Conservation (phyloP, 1,140 invertebrate genomes). For the Heliothis subflexa region DNA sequence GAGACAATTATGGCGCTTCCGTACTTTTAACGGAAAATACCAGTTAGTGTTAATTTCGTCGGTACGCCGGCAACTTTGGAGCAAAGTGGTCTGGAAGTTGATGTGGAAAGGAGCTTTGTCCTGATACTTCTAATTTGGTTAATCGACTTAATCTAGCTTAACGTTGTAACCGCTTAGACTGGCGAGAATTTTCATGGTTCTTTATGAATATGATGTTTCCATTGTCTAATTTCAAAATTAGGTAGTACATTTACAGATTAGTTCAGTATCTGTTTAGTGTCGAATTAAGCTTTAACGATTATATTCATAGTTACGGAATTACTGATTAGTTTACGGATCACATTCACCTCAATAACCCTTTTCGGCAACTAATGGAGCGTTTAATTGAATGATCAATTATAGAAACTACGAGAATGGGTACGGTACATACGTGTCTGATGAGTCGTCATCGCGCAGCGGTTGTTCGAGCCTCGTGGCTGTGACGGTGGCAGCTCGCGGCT, state of each 20-base stretch:
- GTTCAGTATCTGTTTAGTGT: background rate
- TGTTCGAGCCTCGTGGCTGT: conserved; percentile 91
- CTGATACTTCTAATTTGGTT: conserved; percentile 18
- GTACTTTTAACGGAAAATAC: conserved; percentile 24
- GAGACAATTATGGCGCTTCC: conserved; percentile 22
- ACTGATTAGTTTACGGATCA: conserved; percentile 18
- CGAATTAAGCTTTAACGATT: background rate
- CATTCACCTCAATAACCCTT: conserved; percentile 13
- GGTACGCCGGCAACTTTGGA: conserved; percentile 11
- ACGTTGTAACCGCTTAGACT: background rate
- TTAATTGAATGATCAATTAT: conserved; percentile 2
- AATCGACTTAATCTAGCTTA: conserved; percentile 3
- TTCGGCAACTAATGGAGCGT: conserved; percentile 13
- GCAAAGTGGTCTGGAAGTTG: conserved; percentile 9
- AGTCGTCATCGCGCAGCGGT: conserved; percentile 75
- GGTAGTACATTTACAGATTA: background rate
- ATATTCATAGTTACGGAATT: conserved; percentile 1
- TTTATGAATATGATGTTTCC: background rate
- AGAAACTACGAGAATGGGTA: background rate
- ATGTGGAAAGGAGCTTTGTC: conserved; percentile 16
- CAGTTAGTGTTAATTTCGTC: conserved; percentile 32
- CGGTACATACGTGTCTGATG: conserved; percentile 67
- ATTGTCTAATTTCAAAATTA: background rate
- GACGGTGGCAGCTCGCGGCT: conserved; percentile 94
- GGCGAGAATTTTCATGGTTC: background rate